phyloP scores from a whole-genome alignment of 2,888 invertebrate species.

The Scaptomyza polygonia region DNA sequence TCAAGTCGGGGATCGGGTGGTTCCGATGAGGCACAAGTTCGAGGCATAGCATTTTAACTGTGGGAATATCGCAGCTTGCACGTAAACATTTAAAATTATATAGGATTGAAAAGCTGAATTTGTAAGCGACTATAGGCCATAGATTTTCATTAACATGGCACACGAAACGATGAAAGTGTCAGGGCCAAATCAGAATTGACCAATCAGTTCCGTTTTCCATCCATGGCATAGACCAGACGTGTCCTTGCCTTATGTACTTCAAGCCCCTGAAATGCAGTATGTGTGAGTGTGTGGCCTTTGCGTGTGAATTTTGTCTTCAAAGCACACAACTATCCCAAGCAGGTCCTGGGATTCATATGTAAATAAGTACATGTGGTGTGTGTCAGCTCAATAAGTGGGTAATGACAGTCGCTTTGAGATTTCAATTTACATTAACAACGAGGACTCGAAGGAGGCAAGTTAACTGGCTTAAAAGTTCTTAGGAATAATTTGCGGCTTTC shows the following conservation, averaged over 20 bases:
- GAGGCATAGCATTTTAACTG: constrained; percentile 67
- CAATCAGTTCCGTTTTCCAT: constrained; percentile 14
- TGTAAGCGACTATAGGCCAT: constrained; percentile 26
- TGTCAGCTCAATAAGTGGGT: constrained; percentile 8
- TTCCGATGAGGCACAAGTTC: background rate
- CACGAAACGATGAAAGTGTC: constrained; percentile 40
- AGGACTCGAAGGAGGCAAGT: constrained; percentile 66
- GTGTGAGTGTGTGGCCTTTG: constrained; percentile 14
- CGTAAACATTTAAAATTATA: constrained; percentile 33
- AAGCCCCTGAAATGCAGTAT: constrained; percentile 15
- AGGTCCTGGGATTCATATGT: constrained; percentile 15
- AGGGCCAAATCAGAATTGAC: constrained; percentile 17
- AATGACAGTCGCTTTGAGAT: constrained; percentile 20
- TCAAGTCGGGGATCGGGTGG: background rate
- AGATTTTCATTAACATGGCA: constrained; percentile 56
- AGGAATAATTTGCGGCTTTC: background rate
- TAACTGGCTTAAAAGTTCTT: constrained; percentile 20
- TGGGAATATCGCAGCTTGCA: constrained; percentile 67
- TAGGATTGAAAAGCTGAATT: constrained; percentile 52
- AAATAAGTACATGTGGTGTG: constrained; percentile 1
- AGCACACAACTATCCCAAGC: constrained; percentile 25
- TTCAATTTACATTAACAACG: constrained; percentile 63
- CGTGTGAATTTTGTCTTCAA: constrained; percentile 60
- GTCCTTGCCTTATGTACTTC: constrained; percentile 51
- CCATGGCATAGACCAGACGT: constrained; percentile 16